Evolutionary conservation across 2,797 vertebrate genomes (phyloP), one percentile per base, ranked within the genome.

Genomic region (Philypnodon macrostomus): DNA sequence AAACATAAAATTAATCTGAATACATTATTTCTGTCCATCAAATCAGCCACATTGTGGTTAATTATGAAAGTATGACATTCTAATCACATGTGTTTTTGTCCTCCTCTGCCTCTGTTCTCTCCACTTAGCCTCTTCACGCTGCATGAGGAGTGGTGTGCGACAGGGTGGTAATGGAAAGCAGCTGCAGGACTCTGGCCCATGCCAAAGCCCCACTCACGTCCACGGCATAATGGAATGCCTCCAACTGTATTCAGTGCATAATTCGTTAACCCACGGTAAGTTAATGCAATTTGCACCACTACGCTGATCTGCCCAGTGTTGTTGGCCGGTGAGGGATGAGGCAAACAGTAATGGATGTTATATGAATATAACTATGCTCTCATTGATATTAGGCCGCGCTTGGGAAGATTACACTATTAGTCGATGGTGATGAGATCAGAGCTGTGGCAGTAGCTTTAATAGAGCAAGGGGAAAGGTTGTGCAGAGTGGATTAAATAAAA

Each of bases 391-490:
- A 48, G 54, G 47, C 46, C 30, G 31, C 49, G 69, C 60, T 56
- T 50, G 40, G 45, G 51, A 36, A 69, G 71, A 79, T 84, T 68
- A 57, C 58, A 75, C 45, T 49, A 77, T 81, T 67, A 66, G 57
- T 78, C 52, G 53, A 16, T 51, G 53, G 58, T 75, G 81, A 77
- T 79, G 79, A 77, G 68, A 70, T 74, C 60, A 56, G 31, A 24
- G 45, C 49, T 34, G 51, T 59, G 58, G 58, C 64, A 67, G 69
- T 51, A 21, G 47, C 24, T 63, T 71, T 63, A 74, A 77, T 58
- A 13, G 12, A 70, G 58, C 19, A 51, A 41, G 48, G 24, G 30
- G 23, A 49, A 54, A 58, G 56, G 58, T 46, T 47, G 47, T 8
- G 41, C 34, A 55, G 54, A 70, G 39, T 30, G 58, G 41, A 66